These are phyloP conservation scores for Gobius niger DNA, from an alignment of 2,113 vertebrate species.

Conservation along the genomic window DNA sequence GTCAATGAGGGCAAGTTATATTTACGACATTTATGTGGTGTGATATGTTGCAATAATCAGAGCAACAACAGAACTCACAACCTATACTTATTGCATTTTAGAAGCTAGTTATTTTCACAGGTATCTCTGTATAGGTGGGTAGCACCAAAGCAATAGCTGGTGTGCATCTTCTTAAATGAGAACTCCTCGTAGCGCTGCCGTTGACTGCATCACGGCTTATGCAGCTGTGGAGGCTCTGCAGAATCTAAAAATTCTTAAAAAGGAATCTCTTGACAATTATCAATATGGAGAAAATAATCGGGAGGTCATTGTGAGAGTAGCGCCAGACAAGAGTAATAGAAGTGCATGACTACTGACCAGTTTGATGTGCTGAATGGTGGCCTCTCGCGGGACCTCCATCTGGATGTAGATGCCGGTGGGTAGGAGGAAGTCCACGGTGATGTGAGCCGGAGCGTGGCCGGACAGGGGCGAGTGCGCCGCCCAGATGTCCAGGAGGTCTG, in stretches of 20 bases:
- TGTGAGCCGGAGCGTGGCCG: conserved; percentile 81
- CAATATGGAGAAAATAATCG: too few relatives aligned
- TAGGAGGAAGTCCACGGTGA: conserved; percentile 92
- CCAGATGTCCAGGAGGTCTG: conserved; percentile 97
- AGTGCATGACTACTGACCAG: conserved; percentile 76
- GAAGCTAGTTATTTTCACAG: too few relatives aligned
- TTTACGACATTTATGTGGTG: neutral
- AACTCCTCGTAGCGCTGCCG: too few relatives aligned
- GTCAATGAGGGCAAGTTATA: conserved; percentile 2
- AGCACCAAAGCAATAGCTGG: too few relatives aligned
- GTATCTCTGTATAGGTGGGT: too few relatives aligned
- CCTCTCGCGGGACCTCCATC: conserved; percentile 92
- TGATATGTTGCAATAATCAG: too few relatives aligned
- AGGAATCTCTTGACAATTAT: too few relatives aligned
- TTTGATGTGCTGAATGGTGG: conserved; percentile 94
- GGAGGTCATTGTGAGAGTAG: neutral
- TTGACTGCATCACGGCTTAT: too few relatives aligned
- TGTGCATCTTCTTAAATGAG: too few relatives aligned
- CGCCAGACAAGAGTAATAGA: neutral
- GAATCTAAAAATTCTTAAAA: too few relatives aligned
- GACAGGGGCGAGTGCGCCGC: conserved; percentile 88
- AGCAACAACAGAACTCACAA: neutral
- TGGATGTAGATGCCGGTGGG: conserved; percentile 97
- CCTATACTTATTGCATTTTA: neutral
- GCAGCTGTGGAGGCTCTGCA: too few relatives aligned